A percentile compares a stretch with the other conserved stretches of the same genome.
phyloP scores from a whole-genome alignment of 2,797 vertebrate species.

The Poecilia velifera region DNA sequence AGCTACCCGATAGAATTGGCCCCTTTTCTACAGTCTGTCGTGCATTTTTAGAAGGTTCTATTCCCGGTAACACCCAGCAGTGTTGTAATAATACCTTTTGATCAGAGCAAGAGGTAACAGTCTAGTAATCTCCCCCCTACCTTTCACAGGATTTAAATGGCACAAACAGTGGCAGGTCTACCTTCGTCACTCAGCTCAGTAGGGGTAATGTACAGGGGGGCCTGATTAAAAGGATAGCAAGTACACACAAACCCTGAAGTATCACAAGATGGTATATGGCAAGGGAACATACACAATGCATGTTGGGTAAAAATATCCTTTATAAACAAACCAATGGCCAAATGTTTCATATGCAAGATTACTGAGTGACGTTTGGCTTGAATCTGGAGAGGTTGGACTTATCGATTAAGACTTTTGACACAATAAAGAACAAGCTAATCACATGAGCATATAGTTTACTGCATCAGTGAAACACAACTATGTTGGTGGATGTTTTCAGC shows the following conservation, averaged over 20 bases:
- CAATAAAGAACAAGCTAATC: background rate
- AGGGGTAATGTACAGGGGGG: conserved; percentile 56
- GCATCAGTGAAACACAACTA: background rate
- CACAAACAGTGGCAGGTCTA: conserved; percentile 54
- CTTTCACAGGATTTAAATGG: conserved; percentile 56
- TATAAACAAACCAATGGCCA: conserved; percentile 38
- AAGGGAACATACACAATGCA: conserved; percentile 46
- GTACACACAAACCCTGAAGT: conserved; percentile 39
- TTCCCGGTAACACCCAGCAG: conserved; percentile 65
- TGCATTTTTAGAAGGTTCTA: conserved; percentile 68
- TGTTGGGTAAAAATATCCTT: conserved; percentile 11
- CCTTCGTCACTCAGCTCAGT: conserved; percentile 56
- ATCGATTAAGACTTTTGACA: background rate
- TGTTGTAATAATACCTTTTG: conserved; percentile 68
- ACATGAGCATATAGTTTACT: background rate
- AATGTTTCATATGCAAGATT: background rate
- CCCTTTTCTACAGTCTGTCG: background rate
- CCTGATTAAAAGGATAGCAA: conserved; percentile 67
- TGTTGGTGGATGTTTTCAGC: background rate
- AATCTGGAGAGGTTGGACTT: background rate
- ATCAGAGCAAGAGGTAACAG: conserved; percentile 76
- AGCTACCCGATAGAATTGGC: conserved; percentile 12
- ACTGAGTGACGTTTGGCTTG: background rate
- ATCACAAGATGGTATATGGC: conserved; percentile 38
- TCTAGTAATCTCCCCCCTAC: conserved; percentile 67